These are phyloP conservation scores for Schrankia costaestrigalis DNA, from an alignment of 2,888 invertebrate genomes.

Conservation along the genomic window DNA sequence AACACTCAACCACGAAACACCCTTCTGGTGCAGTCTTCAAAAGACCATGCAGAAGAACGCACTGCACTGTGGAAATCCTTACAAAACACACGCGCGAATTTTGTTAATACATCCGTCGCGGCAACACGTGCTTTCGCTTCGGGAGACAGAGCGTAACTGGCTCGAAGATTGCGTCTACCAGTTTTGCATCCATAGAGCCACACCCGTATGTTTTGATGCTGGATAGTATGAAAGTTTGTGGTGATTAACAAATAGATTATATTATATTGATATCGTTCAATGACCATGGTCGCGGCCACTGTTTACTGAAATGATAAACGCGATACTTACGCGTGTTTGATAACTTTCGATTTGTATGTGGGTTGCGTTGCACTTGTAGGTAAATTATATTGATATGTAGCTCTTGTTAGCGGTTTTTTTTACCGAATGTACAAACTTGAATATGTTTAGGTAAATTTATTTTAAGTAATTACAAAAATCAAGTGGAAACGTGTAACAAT, in stretches of 20 bases:
- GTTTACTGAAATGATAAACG: too few species aligned
- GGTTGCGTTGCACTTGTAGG: too few species aligned
- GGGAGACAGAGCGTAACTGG: conserved; percentile 27
- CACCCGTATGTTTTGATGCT: conserved; percentile 64
- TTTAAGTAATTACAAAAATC: too few species aligned
- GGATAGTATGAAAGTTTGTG: conserved; percentile 16
- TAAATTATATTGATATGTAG: too few species aligned
- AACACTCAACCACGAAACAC: conserved; percentile 34
- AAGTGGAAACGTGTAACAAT: too few species aligned
- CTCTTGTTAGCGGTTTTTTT: too few species aligned
- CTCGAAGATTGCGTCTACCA: conserved; percentile 19
- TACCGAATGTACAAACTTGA: too few species aligned
- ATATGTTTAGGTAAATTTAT: too few species aligned
- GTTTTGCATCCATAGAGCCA: conserved; percentile 40
- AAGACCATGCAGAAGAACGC: conserved; percentile 41
- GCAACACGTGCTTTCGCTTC: conserved; percentile 16
- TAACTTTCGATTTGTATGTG: too few species aligned
- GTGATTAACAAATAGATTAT: conserved; percentile 25
- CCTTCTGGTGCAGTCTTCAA: conserved; percentile 39
- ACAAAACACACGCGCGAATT: conserved; percentile 2
- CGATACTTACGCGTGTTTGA: too few species aligned
- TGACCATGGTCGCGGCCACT: conserved; percentile 30
- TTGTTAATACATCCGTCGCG: background rate
- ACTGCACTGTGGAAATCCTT: conserved; percentile 24
- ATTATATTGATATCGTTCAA: conserved; percentile 40